These are phyloP conservation scores for Rhagophthalmus giganteus DNA, from an alignment of 2,888 invertebrate genomes.

Conservation along the genomic window DNA sequence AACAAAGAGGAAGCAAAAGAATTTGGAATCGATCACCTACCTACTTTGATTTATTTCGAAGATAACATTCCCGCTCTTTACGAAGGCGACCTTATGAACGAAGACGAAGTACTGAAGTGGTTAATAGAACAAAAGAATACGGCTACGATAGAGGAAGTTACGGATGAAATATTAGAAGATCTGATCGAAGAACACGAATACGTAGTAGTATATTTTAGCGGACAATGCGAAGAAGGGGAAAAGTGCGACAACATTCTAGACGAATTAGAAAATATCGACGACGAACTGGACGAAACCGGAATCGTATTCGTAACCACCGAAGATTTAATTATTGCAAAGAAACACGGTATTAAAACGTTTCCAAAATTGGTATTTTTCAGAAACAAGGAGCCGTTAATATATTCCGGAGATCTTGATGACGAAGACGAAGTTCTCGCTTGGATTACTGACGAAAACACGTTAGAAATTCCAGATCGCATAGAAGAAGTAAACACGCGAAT, in stretches of 20 bases:
- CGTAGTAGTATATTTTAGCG: constrained; percentile 92
- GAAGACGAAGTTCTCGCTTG: constrained; percentile 90
- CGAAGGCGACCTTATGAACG: constrained; percentile 89
- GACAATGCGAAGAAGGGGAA: constrained; percentile 85
- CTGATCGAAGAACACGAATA: constrained; percentile 90
- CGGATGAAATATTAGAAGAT: constrained; percentile 84
- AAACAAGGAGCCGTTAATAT: constrained; percentile 85
- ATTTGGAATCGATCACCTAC: constrained; percentile 86
- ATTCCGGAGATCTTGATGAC: constrained; percentile 81
- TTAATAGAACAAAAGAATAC: constrained; percentile 83
- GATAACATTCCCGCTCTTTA: constrained; percentile 89
- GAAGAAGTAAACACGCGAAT: constrained; percentile 90
- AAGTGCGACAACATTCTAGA: constrained; percentile 83
- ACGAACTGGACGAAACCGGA: constrained; percentile 89
- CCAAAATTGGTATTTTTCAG: constrained; percentile 88
- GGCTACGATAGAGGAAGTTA: constrained; percentile 92
- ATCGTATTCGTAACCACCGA: constrained; percentile 94
- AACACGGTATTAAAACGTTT: constrained; percentile 81
- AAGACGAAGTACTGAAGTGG: constrained; percentile 91
- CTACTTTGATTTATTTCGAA: constrained; percentile 85
- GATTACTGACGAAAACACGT: constrained; percentile 87
- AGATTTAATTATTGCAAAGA: constrained; percentile 77
- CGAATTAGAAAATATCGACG: constrained; percentile 89
- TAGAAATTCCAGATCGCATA: constrained; percentile 89
- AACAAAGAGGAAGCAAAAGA: constrained; percentile 89